Evolutionary conservation across 1,140 invertebrate species (phyloP).

Genomic region (Gryllus bimaculatus): DNA sequence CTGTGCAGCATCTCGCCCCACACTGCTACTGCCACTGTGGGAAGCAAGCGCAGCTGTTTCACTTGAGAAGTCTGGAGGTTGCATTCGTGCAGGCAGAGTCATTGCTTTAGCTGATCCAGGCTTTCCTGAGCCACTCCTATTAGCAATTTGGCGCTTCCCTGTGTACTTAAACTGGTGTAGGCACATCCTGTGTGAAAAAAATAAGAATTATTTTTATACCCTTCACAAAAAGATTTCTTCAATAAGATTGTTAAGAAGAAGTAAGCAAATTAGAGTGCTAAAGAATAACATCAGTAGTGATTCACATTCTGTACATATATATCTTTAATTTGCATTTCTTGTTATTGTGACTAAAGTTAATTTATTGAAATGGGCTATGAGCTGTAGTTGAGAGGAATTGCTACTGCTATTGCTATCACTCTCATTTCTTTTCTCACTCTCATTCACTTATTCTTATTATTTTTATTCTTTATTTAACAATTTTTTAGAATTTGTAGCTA

Average conservation of each 20-base stretch:
- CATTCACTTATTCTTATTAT: too few relatives aligned
- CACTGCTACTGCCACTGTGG: conserved; percentile 25
- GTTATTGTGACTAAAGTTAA: too few relatives aligned
- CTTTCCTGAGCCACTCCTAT: conserved; percentile 37
- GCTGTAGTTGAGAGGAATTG: too few relatives aligned
- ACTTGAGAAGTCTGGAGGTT: conserved; percentile 50
- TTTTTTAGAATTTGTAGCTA: too few relatives aligned
- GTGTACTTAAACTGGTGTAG: conserved; percentile 81
- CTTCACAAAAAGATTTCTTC: not conserved
- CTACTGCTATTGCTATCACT: too few relatives aligned
- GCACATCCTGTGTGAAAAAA: conserved; percentile 52
- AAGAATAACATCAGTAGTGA: not conserved
- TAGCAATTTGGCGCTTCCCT: conserved; percentile 64
- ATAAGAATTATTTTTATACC: not conserved
- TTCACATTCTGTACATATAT: not conserved
- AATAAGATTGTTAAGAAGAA: not conserved
- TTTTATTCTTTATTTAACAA: too few relatives aligned
- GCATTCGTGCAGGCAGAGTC: conserved; percentile 70
- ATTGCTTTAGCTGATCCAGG: conserved; percentile 49
- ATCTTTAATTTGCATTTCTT: not conserved
- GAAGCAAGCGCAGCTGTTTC: conserved; percentile 26
- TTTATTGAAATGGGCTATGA: too few relatives aligned
- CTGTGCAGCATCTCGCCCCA: conserved; percentile 26
- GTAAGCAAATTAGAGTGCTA: not conserved
- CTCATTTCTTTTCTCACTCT: too few relatives aligned